Percentiles rank a stretch among this genome's conserved stretches.
These are phyloP conservation scores for Phlogophora meticulosa DNA, from an alignment of 2,888 invertebrate species.

Conservation along the genomic window DNA sequence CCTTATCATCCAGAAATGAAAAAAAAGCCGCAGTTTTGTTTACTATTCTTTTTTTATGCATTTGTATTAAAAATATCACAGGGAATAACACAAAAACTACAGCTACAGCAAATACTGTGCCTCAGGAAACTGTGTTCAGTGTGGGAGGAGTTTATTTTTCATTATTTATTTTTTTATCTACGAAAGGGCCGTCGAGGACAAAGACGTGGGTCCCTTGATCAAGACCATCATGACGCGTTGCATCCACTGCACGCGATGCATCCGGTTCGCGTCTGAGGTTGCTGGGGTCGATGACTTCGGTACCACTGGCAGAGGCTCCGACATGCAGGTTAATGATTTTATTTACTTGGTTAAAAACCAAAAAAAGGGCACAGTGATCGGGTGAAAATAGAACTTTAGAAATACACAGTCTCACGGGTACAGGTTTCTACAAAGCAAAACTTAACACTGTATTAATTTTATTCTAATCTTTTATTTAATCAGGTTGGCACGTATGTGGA, in stretches of 20 bases:
- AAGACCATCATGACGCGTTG: constrained; percentile 99
- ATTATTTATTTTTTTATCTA: constrained; percentile 7
- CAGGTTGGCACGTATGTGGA: constrained; percentile 99
- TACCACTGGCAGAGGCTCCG: constrained; percentile 97
- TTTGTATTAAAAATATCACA: no score
- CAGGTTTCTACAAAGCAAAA: no score
- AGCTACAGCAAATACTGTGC: no score
- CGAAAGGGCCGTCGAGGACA: constrained; percentile 98
- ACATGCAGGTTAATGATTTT: constrained; percentile 95
- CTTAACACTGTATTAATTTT: no score
- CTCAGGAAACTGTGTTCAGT: no score
- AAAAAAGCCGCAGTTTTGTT: no score
- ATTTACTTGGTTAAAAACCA: background rate
- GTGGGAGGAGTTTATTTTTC: no score
- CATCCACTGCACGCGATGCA: constrained; percentile 99
- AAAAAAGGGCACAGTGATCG: no score
- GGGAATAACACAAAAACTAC: no score
- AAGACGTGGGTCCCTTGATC: constrained; percentile 99
- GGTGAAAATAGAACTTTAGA: no score
- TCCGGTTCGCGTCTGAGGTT: constrained; percentile 99
- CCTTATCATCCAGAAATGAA: no score
- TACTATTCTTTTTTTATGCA: background rate
- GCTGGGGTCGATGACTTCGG: constrained; percentile 99
- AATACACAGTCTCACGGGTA: background rate
- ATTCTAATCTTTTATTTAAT: background rate